Evolutionary conservation across 1,140 invertebrate genomes (phyloP).

Genomic region (Hycleus phaleratus): DNA sequence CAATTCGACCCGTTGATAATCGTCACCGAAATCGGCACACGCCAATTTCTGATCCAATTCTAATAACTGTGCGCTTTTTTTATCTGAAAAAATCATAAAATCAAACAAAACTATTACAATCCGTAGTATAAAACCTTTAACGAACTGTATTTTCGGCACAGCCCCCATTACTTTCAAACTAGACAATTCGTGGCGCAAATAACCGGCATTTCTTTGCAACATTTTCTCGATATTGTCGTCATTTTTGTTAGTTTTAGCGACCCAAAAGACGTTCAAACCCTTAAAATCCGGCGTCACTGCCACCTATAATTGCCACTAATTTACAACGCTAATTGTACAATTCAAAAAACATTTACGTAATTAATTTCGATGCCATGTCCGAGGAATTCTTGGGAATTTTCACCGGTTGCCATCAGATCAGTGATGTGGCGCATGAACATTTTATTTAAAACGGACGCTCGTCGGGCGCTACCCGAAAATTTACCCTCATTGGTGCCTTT

Average conservation of each 20-base stretch:
- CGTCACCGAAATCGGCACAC: slow-evolving; percentile 53
- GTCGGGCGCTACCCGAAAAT: slow-evolving; percentile 23
- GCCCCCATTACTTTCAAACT: slow-evolving; percentile 60
- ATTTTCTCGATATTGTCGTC: slow-evolving; percentile 46
- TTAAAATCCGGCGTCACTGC: slow-evolving; percentile 56
- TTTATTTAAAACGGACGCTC: slow-evolving; percentile 61
- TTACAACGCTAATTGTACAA: slow-evolving; percentile 11
- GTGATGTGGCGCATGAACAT: slow-evolving; percentile 73
- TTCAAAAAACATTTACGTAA: slow-evolving; percentile 38
- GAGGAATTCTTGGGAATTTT: slow-evolving; percentile 49
- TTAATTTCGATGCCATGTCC: slow-evolving; percentile 61
- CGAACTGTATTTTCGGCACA: slow-evolving; percentile 62
- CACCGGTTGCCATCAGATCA: slow-evolving; percentile 62
- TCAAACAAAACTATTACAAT: neutral
- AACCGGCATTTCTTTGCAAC: slow-evolving; percentile 46
- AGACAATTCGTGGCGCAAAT: slow-evolving; percentile 59
- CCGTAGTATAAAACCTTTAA: slow-evolving; percentile 45
- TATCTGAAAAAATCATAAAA: slow-evolving; percentile 44
- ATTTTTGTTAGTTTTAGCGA: slow-evolving; percentile 44
- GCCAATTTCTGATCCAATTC: slow-evolving; percentile 52
- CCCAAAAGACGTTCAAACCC: slow-evolving; percentile 60
- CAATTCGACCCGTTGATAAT: slow-evolving; percentile 45
- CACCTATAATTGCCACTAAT: slow-evolving; percentile 41
- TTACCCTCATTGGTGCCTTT: slow-evolving; percentile 17
- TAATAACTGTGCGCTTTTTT: slow-evolving; percentile 40